Evolutionary conservation across 2,888 invertebrate genomes (phyloP).

Genomic region (Ochropleura plecta): DNA sequence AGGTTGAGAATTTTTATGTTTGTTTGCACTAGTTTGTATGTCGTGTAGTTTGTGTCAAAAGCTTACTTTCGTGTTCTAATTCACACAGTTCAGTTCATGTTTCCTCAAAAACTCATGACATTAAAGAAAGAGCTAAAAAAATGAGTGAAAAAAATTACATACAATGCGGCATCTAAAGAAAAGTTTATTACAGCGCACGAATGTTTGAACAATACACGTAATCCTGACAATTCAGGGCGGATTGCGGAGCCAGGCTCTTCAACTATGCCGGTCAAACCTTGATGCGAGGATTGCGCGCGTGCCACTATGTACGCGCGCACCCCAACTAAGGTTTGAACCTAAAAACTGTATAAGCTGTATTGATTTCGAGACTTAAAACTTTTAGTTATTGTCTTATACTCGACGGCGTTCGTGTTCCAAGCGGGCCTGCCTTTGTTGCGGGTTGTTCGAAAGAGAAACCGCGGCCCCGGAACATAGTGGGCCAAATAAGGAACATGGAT

Average conservation of each 20-base stretch:
- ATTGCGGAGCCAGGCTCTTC: conserved; percentile 64
- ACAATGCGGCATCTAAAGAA: conserved; percentile 37
- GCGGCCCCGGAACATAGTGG: too few species aligned
- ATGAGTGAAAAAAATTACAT: not conserved
- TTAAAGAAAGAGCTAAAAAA: conserved; percentile 17
- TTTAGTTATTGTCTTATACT: not conserved
- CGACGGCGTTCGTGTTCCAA: too few species aligned
- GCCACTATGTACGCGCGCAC: conserved; percentile 55
- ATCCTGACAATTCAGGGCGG: conserved; percentile 70
- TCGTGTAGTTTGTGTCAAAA: conserved; percentile 45
- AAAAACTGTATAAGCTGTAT: not conserved
- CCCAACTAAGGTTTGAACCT: conserved; percentile 23
- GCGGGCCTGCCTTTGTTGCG: too few species aligned
- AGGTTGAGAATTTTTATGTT: conserved; percentile 43
- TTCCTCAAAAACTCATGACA: conserved; percentile 10
- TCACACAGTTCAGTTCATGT: conserved; percentile 25
- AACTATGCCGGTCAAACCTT: conserved; percentile 69
- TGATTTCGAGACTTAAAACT: not conserved
- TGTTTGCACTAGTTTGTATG: conserved; percentile 44
- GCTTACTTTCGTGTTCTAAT: conserved; percentile 47
- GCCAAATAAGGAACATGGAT: too few species aligned
- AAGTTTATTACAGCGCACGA: conserved; percentile 51
- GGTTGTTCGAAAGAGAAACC: too few species aligned
- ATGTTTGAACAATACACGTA: conserved; percentile 59
- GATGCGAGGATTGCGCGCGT: conserved; percentile 70